Conservation (phyloP, 2,797 vertebrate genomes). For the Setipinna tenuifilis region DNA sequence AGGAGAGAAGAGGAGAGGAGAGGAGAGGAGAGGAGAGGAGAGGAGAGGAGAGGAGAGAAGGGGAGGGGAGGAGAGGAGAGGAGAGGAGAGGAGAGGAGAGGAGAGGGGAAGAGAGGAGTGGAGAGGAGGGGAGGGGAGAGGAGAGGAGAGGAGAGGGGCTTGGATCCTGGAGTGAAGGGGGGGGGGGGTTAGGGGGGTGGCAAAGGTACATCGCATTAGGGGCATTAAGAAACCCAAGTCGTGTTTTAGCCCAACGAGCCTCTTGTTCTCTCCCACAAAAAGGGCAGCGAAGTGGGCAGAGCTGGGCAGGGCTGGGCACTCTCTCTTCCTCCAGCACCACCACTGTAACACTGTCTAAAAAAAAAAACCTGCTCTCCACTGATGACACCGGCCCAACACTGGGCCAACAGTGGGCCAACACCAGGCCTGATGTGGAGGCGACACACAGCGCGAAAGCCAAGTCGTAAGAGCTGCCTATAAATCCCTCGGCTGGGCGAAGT, state of each 20-base stretch:
- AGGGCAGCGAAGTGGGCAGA: not conserved
- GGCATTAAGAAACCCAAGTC: constrained; percentile 73
- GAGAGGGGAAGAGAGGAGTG: not conserved
- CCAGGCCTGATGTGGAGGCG: not conserved
- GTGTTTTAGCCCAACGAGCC: constrained; percentile 57
- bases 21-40: not conserved
- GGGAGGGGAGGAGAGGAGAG: constrained; percentile 38
- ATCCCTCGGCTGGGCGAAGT: constrained; percentile 30
- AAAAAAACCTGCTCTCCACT: constrained; percentile 52
- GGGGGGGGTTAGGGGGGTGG: constrained; percentile 56
- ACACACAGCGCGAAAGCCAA: too few species aligned
- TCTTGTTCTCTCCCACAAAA: constrained; percentile 8
- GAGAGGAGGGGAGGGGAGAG: constrained; percentile 38
- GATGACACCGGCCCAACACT: too few species aligned
- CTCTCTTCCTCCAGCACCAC: constrained; percentile 57
- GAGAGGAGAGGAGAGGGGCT: not conserved
- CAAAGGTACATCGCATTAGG: constrained; percentile 64
- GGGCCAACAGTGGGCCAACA: too few species aligned
- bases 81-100: constrained; percentile 9
- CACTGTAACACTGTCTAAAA: constrained; percentile 69
- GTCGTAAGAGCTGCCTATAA: constrained; percentile 31
- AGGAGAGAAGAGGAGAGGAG: not conserved
- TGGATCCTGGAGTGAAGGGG: constrained; percentile 22
- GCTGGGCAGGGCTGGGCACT: not conserved
- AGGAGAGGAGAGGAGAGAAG: not conserved